Evolutionary conservation across 2,113 vertebrate genomes (phyloP), one percentile per base, ranked within the genome.

Genomic region (Indicator maculatus): DNA sequence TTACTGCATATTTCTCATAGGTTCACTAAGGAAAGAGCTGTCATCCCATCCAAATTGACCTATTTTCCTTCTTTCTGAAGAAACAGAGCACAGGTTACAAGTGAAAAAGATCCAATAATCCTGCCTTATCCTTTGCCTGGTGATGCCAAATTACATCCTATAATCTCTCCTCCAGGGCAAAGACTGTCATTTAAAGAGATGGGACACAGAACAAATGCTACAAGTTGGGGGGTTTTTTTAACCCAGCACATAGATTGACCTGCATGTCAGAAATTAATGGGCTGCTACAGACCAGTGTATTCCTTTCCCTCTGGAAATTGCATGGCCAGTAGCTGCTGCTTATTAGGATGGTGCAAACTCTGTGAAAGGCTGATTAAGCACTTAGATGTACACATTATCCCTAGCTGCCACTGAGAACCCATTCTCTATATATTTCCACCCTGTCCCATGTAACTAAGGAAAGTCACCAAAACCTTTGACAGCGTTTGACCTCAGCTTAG

Each of bases 91-190:
- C 38, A 56, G 52, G 52, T 74, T 95, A 90, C 0, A 0, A 74
- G 56, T 16, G 56, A 71, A 93, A 86, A 66, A 91, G 45, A 77
- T 28, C 33, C 5, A 0, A 23, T 88, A 94, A 94, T 86, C 60
- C 93, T 91, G 61, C 26, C 31, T 88, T 93, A 83, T 83, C 65
- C 61, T 89, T 60, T 36, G 45, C 45, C 72, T 80, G 36, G 33
- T 41, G 60, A 77, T 66, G 64, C 47, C 50, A 56, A 86, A 87
- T 77, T 94, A 73, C 72, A 88, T 77, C 41, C 75, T 70, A 47
- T 87, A 94, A 90, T 91, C 70, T 75, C 26, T 55, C 52, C 81
- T 76, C 28, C 67, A 93, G n/a, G 24, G 26, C 67, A 88, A 56
- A 93, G 33, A 27, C 80, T 94, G 20, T 85, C 93, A 80, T 85